phyloP scores from a whole-genome alignment of 2,888 invertebrate genomes.

The Vandiemenella viatica region DNA sequence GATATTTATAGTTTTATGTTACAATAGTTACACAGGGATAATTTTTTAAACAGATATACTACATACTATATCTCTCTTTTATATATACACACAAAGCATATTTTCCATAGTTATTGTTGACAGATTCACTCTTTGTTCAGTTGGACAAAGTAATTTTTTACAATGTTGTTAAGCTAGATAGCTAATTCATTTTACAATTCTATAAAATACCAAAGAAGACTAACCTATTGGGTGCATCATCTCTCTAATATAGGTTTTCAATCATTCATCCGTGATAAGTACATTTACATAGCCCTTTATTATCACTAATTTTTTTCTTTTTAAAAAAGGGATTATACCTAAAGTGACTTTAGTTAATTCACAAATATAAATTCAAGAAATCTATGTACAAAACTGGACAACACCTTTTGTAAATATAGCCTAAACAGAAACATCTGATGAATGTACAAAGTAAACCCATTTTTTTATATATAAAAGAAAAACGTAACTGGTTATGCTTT shows the following conservation, averaged over 20 bases:
- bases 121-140: slow-evolving; percentile 7
- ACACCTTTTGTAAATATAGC: background rate
- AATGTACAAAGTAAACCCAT: slow-evolving; percentile 1
- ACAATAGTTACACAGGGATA: slow-evolving; percentile 12
- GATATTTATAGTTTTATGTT: slow-evolving; percentile 12
- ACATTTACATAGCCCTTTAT: background rate
- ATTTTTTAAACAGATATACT: slow-evolving; percentile 12
- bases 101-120: slow-evolving; percentile 7
- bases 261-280: background rate
- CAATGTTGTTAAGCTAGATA: background rate
- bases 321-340: too few relatives aligned
- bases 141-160: background rate
- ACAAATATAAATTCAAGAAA: too few relatives aligned
- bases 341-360: too few relatives aligned
- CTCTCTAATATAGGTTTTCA: background rate
- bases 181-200: background rate
- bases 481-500: background rate
- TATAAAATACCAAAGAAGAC: slow-evolving; percentile 11
- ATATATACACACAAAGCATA: slow-evolving; percentile 11
- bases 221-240: background rate
- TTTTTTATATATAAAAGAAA: too few relatives aligned
- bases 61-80: slow-evolving; percentile 8
- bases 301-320: slow-evolving; percentile 3
- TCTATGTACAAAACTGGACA: background rate
- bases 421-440: background rate